phyloP scores from a whole-genome alignment of 2,888 invertebrate genomes.

The Cheiracanthium punctorium region DNA sequence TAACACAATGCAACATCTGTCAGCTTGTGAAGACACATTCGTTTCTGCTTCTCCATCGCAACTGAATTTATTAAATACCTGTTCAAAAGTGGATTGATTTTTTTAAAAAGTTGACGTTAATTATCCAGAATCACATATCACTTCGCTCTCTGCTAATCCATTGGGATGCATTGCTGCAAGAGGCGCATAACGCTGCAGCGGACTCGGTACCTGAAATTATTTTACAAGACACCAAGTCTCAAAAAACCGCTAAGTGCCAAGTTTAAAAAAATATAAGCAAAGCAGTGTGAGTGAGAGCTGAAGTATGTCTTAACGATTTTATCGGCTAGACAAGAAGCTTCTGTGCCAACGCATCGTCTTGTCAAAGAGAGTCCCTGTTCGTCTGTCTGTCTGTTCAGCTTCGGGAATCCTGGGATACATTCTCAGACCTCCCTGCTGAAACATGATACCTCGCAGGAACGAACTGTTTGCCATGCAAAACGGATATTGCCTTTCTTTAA shows the following conservation, averaged over 20 bases:
- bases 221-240: no score
- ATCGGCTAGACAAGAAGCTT: slow-evolving; percentile 47
- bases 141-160: no score
- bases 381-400: slow-evolving; percentile 38
- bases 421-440: slow-evolving; percentile 62
- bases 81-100: no score
- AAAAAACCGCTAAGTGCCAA: not conserved
- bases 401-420: slow-evolving; percentile 65
- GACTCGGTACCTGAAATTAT: no score
- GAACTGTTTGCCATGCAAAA: slow-evolving; percentile 69
- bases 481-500: slow-evolving; percentile 68
- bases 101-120: no score
- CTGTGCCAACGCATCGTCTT: slow-evolving; percentile 58
- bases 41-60: no score
- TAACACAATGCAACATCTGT: no score
- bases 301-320: slow-evolving; percentile 25
- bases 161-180: no score
- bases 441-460: slow-evolving; percentile 52
- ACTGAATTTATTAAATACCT: no score
- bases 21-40: no score
- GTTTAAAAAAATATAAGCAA: slow-evolving; percentile 1
- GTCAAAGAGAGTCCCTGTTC: slow-evolving; percentile 62
- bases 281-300: slow-evolving; percentile 4
- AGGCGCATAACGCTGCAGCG: no score
- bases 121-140: no score